phyloP scores from a whole-genome alignment of 2,113 vertebrate species.

The Pica pica region DNA sequence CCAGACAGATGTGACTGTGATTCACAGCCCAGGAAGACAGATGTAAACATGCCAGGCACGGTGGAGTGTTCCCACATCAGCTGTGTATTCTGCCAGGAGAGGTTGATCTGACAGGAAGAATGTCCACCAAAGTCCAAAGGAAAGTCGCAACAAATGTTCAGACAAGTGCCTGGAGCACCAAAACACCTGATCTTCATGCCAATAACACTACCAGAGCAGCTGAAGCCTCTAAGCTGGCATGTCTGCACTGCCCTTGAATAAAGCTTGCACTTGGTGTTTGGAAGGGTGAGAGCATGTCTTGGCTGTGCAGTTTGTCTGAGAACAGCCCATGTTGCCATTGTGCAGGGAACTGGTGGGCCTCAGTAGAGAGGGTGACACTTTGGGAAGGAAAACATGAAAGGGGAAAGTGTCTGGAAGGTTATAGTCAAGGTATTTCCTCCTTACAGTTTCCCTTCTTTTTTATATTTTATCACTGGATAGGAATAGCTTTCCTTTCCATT shows the following conservation, averaged over 20 bases:
- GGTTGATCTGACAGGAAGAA: neutral
- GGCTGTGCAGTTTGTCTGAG: neutral
- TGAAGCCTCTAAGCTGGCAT: neutral
- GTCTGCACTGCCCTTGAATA: neutral
- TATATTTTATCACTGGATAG: neutral
- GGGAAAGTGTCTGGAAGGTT: neutral
- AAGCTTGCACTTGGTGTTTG: neutral
- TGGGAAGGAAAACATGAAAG: neutral
- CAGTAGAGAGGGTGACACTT: neutral
- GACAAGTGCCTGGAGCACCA: neutral
- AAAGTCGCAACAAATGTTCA: neutral
- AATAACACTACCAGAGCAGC: neutral
- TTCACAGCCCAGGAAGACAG: neutral
- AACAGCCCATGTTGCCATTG: neutral
- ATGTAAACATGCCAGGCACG: neutral
- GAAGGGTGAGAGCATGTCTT: neutral
- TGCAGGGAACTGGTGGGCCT: neutral
- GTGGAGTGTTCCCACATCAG: neutral
- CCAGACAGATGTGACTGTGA: neutral
- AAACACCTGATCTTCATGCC: neutral
- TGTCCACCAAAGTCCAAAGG: neutral
- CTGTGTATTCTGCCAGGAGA: neutral
- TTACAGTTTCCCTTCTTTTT: neutral
- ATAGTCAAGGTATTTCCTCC: neutral
- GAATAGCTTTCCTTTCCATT: neutral